phyloP scores from a whole-genome alignment of 2,113 vertebrate genomes.

The Engraulis encrasicolus region DNA sequence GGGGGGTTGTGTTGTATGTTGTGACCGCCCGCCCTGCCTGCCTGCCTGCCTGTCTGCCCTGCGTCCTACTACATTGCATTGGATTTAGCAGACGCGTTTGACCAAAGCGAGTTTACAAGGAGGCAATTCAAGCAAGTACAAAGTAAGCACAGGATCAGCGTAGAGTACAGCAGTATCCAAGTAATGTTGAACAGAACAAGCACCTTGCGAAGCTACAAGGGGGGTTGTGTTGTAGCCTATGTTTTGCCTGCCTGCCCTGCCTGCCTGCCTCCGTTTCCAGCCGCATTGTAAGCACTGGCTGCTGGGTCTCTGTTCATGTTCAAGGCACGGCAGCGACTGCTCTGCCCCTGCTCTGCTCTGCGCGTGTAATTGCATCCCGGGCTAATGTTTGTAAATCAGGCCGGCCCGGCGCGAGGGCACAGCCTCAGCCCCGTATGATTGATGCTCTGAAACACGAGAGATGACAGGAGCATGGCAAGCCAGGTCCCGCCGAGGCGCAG shows the following conservation, averaged over 20 bases:
- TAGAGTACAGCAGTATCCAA: no score
- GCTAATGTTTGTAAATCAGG: conserved; percentile 92
- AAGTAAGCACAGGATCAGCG: no score
- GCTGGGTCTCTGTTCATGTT: no score
- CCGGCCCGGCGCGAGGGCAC: conserved; percentile 82
- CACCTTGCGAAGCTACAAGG: neutral
- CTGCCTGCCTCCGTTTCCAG: conserved; percentile 45
- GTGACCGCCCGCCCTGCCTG: conserved; percentile 9
- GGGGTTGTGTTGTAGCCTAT: conserved; percentile 10
- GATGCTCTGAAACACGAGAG: conserved; percentile 87
- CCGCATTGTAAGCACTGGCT: conserved; percentile 67
- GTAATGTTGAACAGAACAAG: no score
- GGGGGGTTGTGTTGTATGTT: neutral
- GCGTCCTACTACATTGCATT: no score
- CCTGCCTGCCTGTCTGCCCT: no score
- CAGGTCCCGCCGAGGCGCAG: conserved; percentile 68
- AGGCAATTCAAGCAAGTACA: no score
- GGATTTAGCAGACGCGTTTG: no score
- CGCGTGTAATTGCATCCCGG: conserved; percentile 89
- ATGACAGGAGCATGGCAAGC: conserved; percentile 82
- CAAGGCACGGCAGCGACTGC: conserved; percentile 66
- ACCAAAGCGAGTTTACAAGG: no score
- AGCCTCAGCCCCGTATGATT: conserved; percentile 83
- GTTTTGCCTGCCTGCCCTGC: no score
- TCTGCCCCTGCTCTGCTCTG: no score